Evolutionary conservation across 2,113 vertebrate genomes (phyloP), one percentile per base, ranked within the genome.

Genomic region (Hemicordylus capensis): DNA sequence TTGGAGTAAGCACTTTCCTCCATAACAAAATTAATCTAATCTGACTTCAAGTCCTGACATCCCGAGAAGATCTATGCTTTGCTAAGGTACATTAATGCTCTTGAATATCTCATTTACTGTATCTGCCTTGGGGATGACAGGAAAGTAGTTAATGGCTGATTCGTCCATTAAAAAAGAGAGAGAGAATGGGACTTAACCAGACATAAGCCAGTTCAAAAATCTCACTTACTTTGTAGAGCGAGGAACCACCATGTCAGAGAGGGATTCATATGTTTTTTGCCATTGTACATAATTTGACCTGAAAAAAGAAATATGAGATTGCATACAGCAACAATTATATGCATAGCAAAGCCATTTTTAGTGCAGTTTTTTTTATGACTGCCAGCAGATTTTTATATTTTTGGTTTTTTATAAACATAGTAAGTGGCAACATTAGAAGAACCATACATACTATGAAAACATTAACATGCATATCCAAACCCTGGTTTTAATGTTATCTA

Each of bases 211-310:
- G 39, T 66, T 12, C 0, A 48, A 82, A 67, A 81, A 80, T 77
- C 64, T 89, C 73, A 94, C 97, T 97, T 94, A 99, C 98, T 98
- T 98, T 92, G 98, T 99, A 11, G 98, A 99, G 81, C 98, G 97
- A 37, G 98, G 98, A 72, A 99, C 98, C 83, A 99, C 98, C 96
- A 99, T 98, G 81, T 97, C 95, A 0, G 98, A 98, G 75, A 99
- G 95, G 1, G 97, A 98, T 91, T 99, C 98, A 2, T 99, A 99
- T 56, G 96, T 98, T 95, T 95, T 97, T 91, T 98, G 98, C 98
- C 98, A 99, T 39, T 96, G 94, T 10, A 39, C 0, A 0, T 97
- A 98, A 85, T 91, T 96, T 42, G 93, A 92, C 89, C 98, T 99
- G 92, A 42, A 28, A 93, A 22, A 89, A 85, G 83, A 79, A 1